Base-by-base conservation (phyloP, 2,113 vertebrate genomes). In the Leuciscus idus region DNA sequence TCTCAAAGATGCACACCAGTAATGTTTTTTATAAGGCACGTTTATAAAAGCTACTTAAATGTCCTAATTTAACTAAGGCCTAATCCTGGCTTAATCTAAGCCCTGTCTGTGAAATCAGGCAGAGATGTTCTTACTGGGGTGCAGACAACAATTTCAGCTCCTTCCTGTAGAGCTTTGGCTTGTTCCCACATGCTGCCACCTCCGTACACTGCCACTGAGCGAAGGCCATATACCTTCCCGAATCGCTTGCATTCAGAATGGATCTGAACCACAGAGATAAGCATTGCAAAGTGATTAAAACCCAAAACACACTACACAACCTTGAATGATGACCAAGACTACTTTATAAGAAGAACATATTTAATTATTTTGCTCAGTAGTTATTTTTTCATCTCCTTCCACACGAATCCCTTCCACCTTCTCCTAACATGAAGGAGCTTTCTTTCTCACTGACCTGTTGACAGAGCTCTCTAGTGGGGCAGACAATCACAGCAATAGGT, bases 141-240 rank as follows among this genome's bases (percentile, higher is more conserved):
- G 93, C 98, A 99, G 64, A 99, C 98, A 33, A 99, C 98, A 9
- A 99, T 99, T 92, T 99, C 98, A n/a, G 98, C 97, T 19, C 98
- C 98, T 86, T 99, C 98, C 92, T 99, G 98, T 81, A 99, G 95
- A 77, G 98, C 98, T 84, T 99, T 99, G 92, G 98, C 98, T 87
- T 99, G 98, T 88, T 99, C 98, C 98, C 98, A 99, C 98, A 99
- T 99, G 93, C 98, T 99, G 75, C 98, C 98, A 82, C 98, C 98
- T 92, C 98, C 98, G 8, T 99, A 99, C 9, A 99, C 98, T 0
- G 98, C 98, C 83, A 99, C 98, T 0, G 98, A 99, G 57, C 97
- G 97, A 92, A 99, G 92, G 28, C 98, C 98, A 76, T 99, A 99
- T 0, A 96, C 98, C 91, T 99, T 99, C 9, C 98, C 98, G 84